Base-by-base conservation (phyloP, 2,797 vertebrate species). In the Orestias chungarensis region DNA sequence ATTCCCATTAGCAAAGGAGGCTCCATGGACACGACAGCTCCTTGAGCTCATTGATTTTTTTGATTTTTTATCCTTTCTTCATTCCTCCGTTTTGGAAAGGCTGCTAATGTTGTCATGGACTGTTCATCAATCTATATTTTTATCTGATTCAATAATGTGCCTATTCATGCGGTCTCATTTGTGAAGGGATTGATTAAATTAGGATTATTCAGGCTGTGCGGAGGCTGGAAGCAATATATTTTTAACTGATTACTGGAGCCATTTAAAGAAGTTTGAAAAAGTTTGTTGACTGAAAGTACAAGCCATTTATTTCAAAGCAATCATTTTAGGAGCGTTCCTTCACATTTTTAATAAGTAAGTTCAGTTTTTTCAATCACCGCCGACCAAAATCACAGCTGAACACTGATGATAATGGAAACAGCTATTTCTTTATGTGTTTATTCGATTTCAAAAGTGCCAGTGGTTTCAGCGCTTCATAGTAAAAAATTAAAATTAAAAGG, bases 101-200 rank as follows among this genome's bases (percentile, higher is more conserved):
- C 91, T 82, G 89, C 92, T 95, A 95, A 95, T 94, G 93, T 92
- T 93, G 94, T 94, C 93, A 91, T 84, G 88, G 93, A 90, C 92
- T 90, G 91, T 93, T 94, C 93, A 95, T 95, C 94, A 94, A 95
- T 95, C 94, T 93, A 87, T 89, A 91, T 94, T 94, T 92, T 93
- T 91, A 89, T 93, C 84, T 93, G 92, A 94, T 95, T 94, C 91
- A 93, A 95, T 94, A 94, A 94, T 83, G 89, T 33, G 82, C 87
- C 91, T 91, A 90, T 94, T 94, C 91, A 93, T 89, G 87, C 77
- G 84, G 83, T 82, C 88, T 93, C 91, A 86, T 93, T 93, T 90
- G 88, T 92, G 93, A 91, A 88, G 78, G 74, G 76, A 83, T 55
- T 92, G 90, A 95, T 94, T 93, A 71, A 83, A 94, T 94, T 94